Evolutionary conservation across 2,113 vertebrate species (phyloP).

Genomic region (Coturnix japonica): DNA sequence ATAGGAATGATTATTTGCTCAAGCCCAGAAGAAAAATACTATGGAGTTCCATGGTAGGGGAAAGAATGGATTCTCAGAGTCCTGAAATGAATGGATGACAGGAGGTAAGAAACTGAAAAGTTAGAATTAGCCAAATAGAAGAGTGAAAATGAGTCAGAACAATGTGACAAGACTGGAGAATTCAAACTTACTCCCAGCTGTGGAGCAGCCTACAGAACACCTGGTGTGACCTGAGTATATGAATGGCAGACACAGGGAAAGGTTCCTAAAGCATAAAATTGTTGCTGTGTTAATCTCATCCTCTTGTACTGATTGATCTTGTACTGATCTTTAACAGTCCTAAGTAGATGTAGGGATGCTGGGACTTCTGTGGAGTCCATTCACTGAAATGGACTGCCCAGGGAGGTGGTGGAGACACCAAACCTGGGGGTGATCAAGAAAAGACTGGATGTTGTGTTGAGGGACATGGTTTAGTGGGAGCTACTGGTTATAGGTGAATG

Average conservation of each 20-base stretch:
- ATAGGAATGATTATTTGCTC: background rate
- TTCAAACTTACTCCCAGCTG: background rate
- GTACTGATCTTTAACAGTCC: background rate
- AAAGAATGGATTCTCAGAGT: background rate
- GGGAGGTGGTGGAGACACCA: too few species aligned
- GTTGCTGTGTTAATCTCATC: background rate
- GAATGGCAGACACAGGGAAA: background rate
- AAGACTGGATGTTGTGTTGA: too few species aligned
- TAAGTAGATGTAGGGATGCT: background rate
- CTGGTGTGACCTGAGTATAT: background rate
- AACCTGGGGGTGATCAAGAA: too few species aligned
- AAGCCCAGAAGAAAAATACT: background rate
- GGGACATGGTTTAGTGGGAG: too few species aligned
- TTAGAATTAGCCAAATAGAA: background rate
- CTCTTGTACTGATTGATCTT: background rate
- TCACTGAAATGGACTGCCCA: too few species aligned
- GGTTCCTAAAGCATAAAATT: background rate
- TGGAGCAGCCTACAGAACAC: background rate
- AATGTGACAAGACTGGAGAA: background rate
- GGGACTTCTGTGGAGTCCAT: background rate
- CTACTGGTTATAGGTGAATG: too few species aligned
- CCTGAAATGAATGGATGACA: background rate
- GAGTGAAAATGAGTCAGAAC: background rate
- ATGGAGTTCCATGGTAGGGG: too few species aligned
- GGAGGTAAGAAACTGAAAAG: background rate